These are phyloP conservation scores for Erinaceus europaeus DNA, from an alignment of 2,113 vertebrate species.

Conservation along the genomic window DNA sequence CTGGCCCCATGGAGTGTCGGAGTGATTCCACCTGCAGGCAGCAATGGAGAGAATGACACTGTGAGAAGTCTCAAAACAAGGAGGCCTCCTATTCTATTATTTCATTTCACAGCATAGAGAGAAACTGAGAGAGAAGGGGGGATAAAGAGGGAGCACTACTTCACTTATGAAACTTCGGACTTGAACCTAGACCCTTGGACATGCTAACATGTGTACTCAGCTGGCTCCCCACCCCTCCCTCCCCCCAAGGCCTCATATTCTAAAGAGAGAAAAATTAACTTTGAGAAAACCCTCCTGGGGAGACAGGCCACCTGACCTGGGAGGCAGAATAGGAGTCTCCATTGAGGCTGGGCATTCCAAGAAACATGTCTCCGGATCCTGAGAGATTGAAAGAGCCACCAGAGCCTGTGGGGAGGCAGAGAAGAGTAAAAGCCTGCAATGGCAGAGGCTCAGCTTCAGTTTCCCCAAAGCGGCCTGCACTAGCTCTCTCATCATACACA, in stretches of 20 bases:
- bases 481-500: too few relatives aligned
- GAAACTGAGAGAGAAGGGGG: too few relatives aligned
- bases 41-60: not conserved
- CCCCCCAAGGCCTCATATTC: not conserved
- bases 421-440: not conserved
- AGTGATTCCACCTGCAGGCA: constrained; percentile 79
- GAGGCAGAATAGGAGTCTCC: constrained; percentile 89
- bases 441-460: not conserved
- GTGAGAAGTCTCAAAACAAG: not conserved
- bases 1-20: constrained; percentile 80
- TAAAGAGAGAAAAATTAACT: too few relatives aligned
- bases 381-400: constrained; percentile 92
- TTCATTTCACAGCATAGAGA: too few relatives aligned
- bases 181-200: too few relatives aligned
- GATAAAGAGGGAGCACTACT: too few relatives aligned
- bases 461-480: not conserved
- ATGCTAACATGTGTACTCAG: too few relatives aligned
- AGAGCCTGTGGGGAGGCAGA: constrained; percentile 81
- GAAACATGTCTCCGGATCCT: constrained; percentile 92
- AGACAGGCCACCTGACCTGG: constrained; percentile 82
- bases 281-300: not conserved
- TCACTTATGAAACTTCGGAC: too few relatives aligned
- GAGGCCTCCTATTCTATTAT: too few relatives aligned
- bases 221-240: too few relatives aligned
- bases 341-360: constrained; percentile 91